Evolutionary conservation across 1,140 invertebrate genomes (phyloP).

Genomic region (Drosophila nigrodunni): DNA sequence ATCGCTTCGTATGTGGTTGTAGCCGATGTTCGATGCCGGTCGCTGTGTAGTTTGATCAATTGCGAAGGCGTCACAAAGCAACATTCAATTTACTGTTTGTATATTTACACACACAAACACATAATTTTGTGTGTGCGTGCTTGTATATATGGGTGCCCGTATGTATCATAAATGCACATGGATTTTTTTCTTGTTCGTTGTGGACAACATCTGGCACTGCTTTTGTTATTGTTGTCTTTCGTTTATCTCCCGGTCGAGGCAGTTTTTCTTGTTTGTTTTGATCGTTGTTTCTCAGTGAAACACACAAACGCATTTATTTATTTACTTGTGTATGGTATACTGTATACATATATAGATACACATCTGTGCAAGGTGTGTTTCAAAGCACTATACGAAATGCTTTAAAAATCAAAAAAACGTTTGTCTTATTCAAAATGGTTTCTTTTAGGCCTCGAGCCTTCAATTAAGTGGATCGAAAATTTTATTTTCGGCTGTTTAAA

Average conservation of each 20-base stretch:
- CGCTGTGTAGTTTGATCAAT: constrained; percentile 70
- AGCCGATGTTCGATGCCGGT: constrained; percentile 32
- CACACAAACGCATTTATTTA: constrained; percentile 10
- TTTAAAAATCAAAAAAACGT: not conserved
- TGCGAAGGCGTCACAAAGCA: constrained; percentile 60
- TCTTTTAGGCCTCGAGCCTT: not conserved
- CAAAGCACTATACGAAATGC: constrained; percentile 1
- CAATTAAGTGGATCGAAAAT: not conserved
- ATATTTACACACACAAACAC: constrained; percentile 24
- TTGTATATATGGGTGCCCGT: constrained; percentile 5
- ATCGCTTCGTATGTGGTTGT: constrained; percentile 14
- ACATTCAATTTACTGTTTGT: constrained; percentile 30
- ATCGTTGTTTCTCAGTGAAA: constrained; percentile 48
- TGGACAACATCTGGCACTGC: constrained; percentile 49
- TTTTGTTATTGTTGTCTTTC: constrained; percentile 37
- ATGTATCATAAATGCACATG: constrained; percentile 31
- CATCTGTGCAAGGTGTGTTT: constrained; percentile 15
- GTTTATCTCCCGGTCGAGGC: constrained; percentile 48
- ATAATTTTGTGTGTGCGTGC: not conserved
- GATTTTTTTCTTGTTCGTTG: constrained; percentile 31
- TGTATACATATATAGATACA: constrained; percentile 25
- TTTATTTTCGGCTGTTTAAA: constrained; percentile 17
- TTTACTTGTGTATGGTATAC: constrained; percentile 5
- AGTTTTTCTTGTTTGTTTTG: constrained; percentile 76
- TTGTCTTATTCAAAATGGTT: constrained; percentile 2